phyloP scores from a whole-genome alignment of 92 coral and sea anemone genomes.

The Nematostella vectensis region DNA sequence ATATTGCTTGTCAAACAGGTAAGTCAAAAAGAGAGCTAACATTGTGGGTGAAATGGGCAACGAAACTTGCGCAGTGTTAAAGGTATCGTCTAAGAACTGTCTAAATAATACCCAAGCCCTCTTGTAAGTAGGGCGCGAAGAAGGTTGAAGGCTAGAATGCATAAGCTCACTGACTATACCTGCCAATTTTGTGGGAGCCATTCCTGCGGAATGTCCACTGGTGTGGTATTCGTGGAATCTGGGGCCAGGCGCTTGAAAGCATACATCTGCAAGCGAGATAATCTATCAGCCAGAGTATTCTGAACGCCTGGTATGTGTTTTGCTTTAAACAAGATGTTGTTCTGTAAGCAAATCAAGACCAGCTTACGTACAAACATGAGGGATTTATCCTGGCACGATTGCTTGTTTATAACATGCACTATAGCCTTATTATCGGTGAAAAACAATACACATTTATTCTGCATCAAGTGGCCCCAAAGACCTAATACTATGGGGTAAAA shows the following conservation, averaged over 20 bases:
- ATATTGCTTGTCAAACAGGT: conserved; percentile 17
- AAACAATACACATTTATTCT: conserved; percentile 18
- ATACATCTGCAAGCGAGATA: conserved; percentile 30
- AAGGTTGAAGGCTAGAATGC: neutral
- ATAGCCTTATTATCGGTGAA: conserved; percentile 24
- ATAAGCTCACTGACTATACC: neutral
- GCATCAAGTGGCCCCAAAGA: conserved; percentile 1
- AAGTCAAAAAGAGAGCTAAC: conserved; percentile 20
- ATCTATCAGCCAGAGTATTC: conserved; percentile 16
- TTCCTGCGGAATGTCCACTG: conserved; percentile 1
- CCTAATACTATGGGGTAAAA: neutral
- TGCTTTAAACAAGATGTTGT: conserved; percentile 18
- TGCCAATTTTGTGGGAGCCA: conserved; percentile 10
- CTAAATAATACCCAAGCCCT: neutral
- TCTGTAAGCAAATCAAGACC: conserved; percentile 17
- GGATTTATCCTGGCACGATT: conserved; percentile 12
- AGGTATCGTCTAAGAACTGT: neutral
- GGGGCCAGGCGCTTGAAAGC: conserved; percentile 6
- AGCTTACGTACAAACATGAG: conserved; percentile 1
- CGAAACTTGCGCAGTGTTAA: neutral
- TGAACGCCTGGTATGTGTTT: conserved; percentile 14
- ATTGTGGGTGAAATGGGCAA: conserved; percentile 16
- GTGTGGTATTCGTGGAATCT: neutral
- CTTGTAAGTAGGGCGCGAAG: neutral
- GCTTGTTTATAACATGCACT: conserved; percentile 25